Evolutionary conservation across 2,113 vertebrate genomes (phyloP), one percentile per base, ranked within the genome.

Genomic region (Anarhynchus alexandrinus): DNA sequence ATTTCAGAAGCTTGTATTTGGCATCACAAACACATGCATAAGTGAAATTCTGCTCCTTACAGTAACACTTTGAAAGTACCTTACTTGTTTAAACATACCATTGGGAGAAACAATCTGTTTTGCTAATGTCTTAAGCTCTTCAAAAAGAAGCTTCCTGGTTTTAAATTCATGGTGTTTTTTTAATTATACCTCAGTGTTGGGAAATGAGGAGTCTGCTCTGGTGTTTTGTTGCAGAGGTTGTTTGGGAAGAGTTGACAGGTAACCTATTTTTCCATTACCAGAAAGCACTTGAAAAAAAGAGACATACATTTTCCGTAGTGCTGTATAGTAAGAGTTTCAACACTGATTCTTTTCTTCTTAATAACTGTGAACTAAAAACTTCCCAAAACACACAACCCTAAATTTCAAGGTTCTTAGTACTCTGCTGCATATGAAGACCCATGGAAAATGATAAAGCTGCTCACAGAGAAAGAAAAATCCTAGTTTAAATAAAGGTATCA

Each of bases 21-120:
- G 62, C 82, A 92, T 65, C 49, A 45, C 30, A 86, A 62, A 80
- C 36, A 82, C 51, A 88, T 34, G 12, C 61, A 14, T 58, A 91
- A 91, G 71, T 82, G 67, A 94, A 96, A 90, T 96, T 95, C 74
- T 94, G 38, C 64, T 94, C 66, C 2, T 2, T 55, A 83, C 51
- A 86, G 45, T 78, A 96, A 64, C 29, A 66, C 80, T 96, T 96
- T 96, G 78, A 69, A 95, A 96, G 38, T 58, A 82, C 13, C 64
- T 94, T 92, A 45, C 78, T 88, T 82, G 62, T 74, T 92, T 91
- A 97, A 97, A 95, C 43, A 88, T 30, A n/a, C 76, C 38, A n/a
- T 20, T 73, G 95, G 95, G 96, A 97, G 64, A 95, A 90, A 51
- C 87, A 96, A 84, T 92, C 94, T 97, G 93, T 92, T 96, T 96